Percentiles rank a stretch among this genome's conserved stretches.
phyloP scores from a whole-genome alignment of 2,888 invertebrate species.

The Nephrocerus scutellatus region DNA sequence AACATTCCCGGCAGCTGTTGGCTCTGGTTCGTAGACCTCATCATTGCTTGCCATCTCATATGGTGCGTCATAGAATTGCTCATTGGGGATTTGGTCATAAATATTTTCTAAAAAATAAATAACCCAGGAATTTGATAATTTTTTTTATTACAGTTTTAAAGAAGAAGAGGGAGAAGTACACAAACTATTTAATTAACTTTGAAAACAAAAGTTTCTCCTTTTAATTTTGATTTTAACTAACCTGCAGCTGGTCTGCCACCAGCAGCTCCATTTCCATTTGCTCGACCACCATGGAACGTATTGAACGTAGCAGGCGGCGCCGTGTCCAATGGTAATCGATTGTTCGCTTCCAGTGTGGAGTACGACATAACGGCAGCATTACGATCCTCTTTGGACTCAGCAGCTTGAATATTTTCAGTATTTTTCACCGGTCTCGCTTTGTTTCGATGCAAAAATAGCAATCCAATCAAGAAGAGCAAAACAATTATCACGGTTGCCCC shows the following conservation, averaged over 20 bases:
- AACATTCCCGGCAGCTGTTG: conserved; percentile 47
- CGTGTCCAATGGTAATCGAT: conserved; percentile 39
- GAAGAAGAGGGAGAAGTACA: conserved; percentile 19
- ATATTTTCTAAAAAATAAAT: conserved; percentile 46
- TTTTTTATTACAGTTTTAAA: not conserved
- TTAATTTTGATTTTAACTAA: not conserved
- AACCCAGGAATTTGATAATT: conserved; percentile 1
- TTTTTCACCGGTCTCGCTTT: conserved; percentile 82
- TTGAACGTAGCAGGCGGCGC: conserved; percentile 45
- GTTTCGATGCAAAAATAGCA: conserved; percentile 73
- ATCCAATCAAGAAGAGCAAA: conserved; percentile 67
- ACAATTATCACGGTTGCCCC: conserved; percentile 76
- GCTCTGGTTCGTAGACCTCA: conserved; percentile 53
- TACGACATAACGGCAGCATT: conserved; percentile 86
- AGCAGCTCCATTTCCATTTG: conserved; percentile 33
- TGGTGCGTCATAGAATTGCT: conserved; percentile 69
- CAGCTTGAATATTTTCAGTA: conserved; percentile 80
- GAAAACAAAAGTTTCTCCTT: conserved; percentile 33
- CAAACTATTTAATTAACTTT: conserved; percentile 34
- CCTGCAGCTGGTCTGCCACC: conserved; percentile 11
- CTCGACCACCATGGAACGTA: conserved; percentile 38
- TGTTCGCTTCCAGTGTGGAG: conserved; percentile 67
- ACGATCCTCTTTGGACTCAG: conserved; percentile 77
- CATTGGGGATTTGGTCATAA: conserved; percentile 59
- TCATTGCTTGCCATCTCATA: conserved; percentile 58